These are phyloP conservation scores for Panzeria rudis DNA, from an alignment of 2,888 invertebrate species.

Conservation along the genomic window DNA sequence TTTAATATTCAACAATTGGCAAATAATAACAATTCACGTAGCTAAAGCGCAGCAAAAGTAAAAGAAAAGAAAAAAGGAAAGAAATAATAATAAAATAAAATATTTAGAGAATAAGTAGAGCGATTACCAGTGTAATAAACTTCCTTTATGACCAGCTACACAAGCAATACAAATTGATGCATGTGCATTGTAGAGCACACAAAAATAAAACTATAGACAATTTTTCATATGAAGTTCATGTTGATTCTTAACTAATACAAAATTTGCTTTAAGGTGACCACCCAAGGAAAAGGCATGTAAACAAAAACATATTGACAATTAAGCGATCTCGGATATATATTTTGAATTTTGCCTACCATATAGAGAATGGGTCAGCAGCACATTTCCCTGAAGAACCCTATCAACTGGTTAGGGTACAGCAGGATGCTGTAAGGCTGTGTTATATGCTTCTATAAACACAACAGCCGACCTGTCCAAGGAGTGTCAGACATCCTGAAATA, in stretches of 20 bases:
- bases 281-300: background rate
- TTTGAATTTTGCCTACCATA: too few relatives aligned
- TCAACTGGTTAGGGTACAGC: too few relatives aligned
- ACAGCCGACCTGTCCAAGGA: too few relatives aligned
- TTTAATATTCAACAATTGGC: constrained; percentile 65
- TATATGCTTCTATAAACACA: too few relatives aligned
- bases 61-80: background rate
- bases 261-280: constrained; percentile 62
- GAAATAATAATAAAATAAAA: constrained; percentile 54
- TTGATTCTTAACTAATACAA: constrained; percentile 55
- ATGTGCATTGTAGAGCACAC: constrained; percentile 23
- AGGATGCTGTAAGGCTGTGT: too few relatives aligned
- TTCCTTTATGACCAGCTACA: constrained; percentile 49
- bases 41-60: constrained; percentile 21
- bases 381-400: too few relatives aligned
- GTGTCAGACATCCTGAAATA: too few relatives aligned
- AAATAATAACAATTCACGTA: constrained; percentile 57
- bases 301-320: too few relatives aligned
- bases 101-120: constrained; percentile 70
- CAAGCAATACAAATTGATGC: constrained; percentile 57
- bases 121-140: constrained; percentile 64
- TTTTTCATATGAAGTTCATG: constrained; percentile 21
- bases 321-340: too few relatives aligned
- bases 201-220: constrained; percentile 9
- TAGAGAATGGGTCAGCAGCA: too few relatives aligned